Evolutionary conservation across 2,888 invertebrate genomes (phyloP).

Genomic region (Ectobius pallidus): DNA sequence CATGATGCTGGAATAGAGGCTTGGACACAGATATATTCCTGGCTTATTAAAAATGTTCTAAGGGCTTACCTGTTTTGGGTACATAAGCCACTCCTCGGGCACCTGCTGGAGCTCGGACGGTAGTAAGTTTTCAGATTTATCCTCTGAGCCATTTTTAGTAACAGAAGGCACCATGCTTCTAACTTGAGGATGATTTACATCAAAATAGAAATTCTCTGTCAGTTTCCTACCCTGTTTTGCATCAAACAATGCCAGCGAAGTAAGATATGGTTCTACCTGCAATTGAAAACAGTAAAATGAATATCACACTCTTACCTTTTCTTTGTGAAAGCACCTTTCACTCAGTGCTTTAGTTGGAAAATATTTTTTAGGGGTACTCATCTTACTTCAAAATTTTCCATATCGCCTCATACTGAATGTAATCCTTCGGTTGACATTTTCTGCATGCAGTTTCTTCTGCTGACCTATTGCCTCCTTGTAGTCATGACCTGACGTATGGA

Average conservation of each 20-base stretch:
- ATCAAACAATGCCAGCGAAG: slow-evolving; percentile 89
- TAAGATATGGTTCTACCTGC: slow-evolving; percentile 91
- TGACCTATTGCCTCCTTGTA: no score
- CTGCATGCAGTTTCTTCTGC: no score
- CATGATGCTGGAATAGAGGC: no score
- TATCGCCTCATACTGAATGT: no score
- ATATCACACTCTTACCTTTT: not conserved
- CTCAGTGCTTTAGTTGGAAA: no score
- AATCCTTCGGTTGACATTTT: no score
- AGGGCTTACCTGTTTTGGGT: slow-evolving; percentile 65
- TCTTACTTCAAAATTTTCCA: no score
- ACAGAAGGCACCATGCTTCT: slow-evolving; percentile 59
- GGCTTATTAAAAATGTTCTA: not conserved
- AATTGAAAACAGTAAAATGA: slow-evolving; percentile 13
- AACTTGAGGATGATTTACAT: slow-evolving; percentile 79
- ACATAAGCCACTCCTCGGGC: slow-evolving; percentile 75
- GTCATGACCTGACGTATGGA: no score
- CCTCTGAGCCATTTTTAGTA: slow-evolving; percentile 43
- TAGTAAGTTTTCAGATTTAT: slow-evolving; percentile 27
- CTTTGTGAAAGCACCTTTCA: not conserved
- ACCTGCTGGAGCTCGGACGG: slow-evolving; percentile 39
- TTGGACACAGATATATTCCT: no score
- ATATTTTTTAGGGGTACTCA: no score
- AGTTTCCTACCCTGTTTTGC: slow-evolving; percentile 84
- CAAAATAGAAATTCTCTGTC: slow-evolving; percentile 92